Percentiles rank a stretch among this genome's conserved stretches.
Conservation (phyloP, 2,888 invertebrate genomes). For the Agrotis puta region DNA sequence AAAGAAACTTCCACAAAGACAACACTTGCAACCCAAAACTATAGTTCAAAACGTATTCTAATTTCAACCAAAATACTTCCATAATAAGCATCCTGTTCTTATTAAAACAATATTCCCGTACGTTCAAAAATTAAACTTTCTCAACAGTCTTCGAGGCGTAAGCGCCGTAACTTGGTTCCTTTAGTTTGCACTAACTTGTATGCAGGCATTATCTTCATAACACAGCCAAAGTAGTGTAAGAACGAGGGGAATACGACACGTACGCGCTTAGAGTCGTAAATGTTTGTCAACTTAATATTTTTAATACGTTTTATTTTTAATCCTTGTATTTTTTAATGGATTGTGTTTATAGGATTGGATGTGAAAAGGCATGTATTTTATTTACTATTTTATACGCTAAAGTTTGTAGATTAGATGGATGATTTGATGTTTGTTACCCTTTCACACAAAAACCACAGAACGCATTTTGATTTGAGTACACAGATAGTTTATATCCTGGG, state of each 20-base stretch:
- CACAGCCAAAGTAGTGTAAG: conserved; percentile 63
- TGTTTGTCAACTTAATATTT: conserved; percentile 36
- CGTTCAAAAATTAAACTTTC: conserved; percentile 69
- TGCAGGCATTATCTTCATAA: conserved; percentile 74
- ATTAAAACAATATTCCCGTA: conserved; percentile 51
- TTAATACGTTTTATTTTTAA: neutral
- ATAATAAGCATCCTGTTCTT: conserved; percentile 31
- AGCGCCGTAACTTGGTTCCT: conserved; percentile 68
- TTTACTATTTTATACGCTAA: no score
- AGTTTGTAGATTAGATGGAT: no score
- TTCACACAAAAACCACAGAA: no score
- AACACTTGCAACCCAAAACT: neutral
- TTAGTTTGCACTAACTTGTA: conserved; percentile 74
- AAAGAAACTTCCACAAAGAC: neutral
- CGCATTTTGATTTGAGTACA: no score
- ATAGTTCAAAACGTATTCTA: conserved; percentile 1
- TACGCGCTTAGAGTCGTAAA: conserved; percentile 29
- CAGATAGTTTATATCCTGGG: no score
- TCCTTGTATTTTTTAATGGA: neutral
- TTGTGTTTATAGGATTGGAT: neutral
- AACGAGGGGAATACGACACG: conserved; percentile 37
- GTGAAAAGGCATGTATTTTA: no score
- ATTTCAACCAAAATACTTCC: conserved; percentile 6
- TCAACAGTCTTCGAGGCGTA: conserved; percentile 67
- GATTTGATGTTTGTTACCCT: no score